Conservation (phyloP, 2,888 invertebrate genomes). For the Anarsia innoxiella region DNA sequence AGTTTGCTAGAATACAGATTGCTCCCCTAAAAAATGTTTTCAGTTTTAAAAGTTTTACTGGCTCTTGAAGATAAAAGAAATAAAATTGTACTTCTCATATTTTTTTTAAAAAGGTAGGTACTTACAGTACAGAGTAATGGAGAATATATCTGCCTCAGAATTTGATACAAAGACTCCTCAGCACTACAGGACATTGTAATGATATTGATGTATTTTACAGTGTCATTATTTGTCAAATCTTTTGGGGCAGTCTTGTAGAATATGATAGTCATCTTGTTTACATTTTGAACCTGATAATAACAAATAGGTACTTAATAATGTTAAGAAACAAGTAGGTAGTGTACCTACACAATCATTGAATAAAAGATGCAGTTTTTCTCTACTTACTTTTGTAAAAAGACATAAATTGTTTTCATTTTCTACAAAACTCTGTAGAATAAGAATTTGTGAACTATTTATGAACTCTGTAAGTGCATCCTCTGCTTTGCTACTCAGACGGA, state of each 20-base stretch:
- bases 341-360: no score
- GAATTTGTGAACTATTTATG: conserved; percentile 49
- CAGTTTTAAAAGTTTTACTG: conserved; percentile 6
- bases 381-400: conserved; percentile 37
- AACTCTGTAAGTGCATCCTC: conserved; percentile 52
- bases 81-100: no score
- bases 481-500: conserved; percentile 34
- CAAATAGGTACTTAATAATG: no score
- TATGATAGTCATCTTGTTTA: conserved; percentile 47
- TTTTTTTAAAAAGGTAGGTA: no score
- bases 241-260: conserved; percentile 54
- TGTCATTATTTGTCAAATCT: conserved; percentile 37
- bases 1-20: conserved; percentile 58
- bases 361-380: not conserved
- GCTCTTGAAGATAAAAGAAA: no score
- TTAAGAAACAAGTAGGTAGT: no score
- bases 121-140: conserved; percentile 55
- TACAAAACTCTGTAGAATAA: conserved; percentile 43
- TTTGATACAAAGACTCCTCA: conserved; percentile 59
- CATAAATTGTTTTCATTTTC: conserved; percentile 30
- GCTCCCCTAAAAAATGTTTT: conserved; percentile 37
- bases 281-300: conserved; percentile 45
- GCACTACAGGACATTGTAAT: conserved; percentile 51
- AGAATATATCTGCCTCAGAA: conserved; percentile 57
- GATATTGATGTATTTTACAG: conserved; percentile 47